A percentile compares a stretch with the other conserved stretches of the same genome.
phyloP scores from a whole-genome alignment of 2,113 vertebrate species.

The Equus przewalskii region DNA sequence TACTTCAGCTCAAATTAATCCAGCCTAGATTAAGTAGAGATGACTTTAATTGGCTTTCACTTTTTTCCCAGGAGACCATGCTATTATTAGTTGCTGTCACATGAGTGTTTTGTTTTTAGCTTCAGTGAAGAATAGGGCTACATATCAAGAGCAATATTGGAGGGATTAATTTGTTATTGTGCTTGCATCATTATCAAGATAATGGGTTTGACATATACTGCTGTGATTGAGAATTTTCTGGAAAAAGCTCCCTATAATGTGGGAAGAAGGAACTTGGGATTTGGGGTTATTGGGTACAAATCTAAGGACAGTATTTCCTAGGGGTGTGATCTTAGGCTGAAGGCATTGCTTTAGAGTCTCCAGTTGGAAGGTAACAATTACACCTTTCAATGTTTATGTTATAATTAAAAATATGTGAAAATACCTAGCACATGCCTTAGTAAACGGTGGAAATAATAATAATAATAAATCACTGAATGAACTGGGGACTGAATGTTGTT shows the following conservation, averaged over 20 bases:
- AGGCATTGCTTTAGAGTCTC: not conserved
- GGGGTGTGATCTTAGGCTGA: not conserved
- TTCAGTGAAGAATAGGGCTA: not conserved
- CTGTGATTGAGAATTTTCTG: not conserved
- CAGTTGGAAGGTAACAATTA: not conserved
- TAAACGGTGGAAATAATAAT: not conserved
- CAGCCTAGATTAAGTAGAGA: not conserved
- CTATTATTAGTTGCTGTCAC: no score
- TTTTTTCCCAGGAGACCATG: not conserved
- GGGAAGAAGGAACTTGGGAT: not conserved
- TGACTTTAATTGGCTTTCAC: not conserved
- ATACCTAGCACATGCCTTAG: not conserved
- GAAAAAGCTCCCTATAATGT: not conserved
- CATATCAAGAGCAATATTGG: not conserved
- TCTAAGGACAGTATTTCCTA: not conserved
- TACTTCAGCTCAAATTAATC: not conserved
- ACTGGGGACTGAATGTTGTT: not conserved
- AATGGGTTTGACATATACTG: not conserved
- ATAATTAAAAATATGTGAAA: not conserved
- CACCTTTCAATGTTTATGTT: not conserved
- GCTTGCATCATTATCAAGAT: not conserved
- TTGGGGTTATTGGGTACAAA: not conserved
- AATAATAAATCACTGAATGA: not conserved
- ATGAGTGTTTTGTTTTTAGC: not conserved
- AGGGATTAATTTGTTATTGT: constrained; percentile 10